Conservation (phyloP, 2,113 vertebrate species). For the Anarhynchus alexandrinus region DNA sequence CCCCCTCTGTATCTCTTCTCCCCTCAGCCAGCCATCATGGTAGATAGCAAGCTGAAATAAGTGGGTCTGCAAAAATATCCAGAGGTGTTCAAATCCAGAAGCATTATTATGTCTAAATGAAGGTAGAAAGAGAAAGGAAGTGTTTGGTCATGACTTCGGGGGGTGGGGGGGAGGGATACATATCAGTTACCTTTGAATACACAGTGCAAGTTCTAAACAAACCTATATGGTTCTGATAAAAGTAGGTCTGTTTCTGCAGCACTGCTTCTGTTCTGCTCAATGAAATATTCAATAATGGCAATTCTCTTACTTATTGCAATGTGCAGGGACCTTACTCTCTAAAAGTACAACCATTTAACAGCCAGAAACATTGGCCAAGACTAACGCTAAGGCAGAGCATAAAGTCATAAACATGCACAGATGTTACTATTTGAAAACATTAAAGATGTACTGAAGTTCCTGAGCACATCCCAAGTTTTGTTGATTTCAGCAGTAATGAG, state of each 20-base stretch:
- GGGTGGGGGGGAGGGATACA: too few relatives aligned
- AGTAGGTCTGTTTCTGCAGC: not conserved
- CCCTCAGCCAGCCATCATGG: not conserved
- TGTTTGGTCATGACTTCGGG: not conserved
- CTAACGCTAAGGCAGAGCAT: not conserved
- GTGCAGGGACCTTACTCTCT: not conserved
- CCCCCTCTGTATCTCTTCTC: not conserved
- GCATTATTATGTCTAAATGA: not conserved
- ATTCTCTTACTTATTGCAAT: not conserved
- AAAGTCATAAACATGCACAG: conserved; percentile 51
- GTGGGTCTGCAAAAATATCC: not conserved
- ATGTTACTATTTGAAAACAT: conserved; percentile 58
- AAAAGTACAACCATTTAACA: not conserved
- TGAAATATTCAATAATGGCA: not conserved
- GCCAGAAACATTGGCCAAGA: not conserved
- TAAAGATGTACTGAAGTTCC: conserved; percentile 39
- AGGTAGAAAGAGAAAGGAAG: not conserved
- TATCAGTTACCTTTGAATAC: not conserved
- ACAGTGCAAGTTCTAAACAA: not conserved
- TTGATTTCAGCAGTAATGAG: conserved; percentile 56
- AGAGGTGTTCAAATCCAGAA: not conserved
- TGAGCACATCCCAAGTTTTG: conserved; percentile 31
- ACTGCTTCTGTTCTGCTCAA: not conserved
- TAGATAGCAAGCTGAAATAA: not conserved
- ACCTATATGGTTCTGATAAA: not conserved